Base-by-base conservation (phyloP, 2,113 vertebrate genomes). In the Haemorhous mexicanus region DNA sequence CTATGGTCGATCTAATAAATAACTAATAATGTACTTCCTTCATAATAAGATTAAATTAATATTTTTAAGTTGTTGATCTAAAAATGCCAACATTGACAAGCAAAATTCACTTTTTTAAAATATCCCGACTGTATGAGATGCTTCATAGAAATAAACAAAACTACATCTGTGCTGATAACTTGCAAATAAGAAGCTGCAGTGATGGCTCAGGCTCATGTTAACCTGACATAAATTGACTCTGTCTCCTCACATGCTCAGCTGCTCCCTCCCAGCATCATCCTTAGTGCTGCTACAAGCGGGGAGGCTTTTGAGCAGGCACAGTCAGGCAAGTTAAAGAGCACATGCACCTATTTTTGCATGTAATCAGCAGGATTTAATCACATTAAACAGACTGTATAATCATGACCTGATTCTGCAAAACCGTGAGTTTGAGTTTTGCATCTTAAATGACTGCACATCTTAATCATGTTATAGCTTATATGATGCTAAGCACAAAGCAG, bases 381-480 rank as follows among this genome's bases (percentile, higher is more conserved):
- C 44, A 37, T 89, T 93, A 83, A 80, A 88, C 63, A 39, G 90
- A 53, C 35, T 74, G 35, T 67, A 59, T 92, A 94, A 96, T 90
- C 89, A 20, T 89, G 95, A 90, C 90, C 89, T 90, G 72, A 86
- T 95, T 95, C 87, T 84, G 58, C 69, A 92, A 91, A 94, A 56
- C 52, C 2, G 0, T 41, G 82, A 68, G 56, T 64, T 94, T 2
- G 8, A 64, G 43, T 72, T 92, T 81, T 87, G 84, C 86, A 89
- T 95, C 76, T 91, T 75, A 90, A 92, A 75, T 41, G 44, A 18
- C 33, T 75, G 44, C 24, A 41, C 47, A 87, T 81, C 93, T 87
- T 90, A 94, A 89, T 93, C 52, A 44, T 44, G 35, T 43, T 76
- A 64, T 46, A 67, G 49, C 37, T 90, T 61, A 64, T 12, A 35